Percentiles rank a stretch among this genome's conserved stretches.
Evolutionary conservation across 2,113 vertebrate genomes (phyloP).

Genomic region (Embiotoca jacksoni): DNA sequence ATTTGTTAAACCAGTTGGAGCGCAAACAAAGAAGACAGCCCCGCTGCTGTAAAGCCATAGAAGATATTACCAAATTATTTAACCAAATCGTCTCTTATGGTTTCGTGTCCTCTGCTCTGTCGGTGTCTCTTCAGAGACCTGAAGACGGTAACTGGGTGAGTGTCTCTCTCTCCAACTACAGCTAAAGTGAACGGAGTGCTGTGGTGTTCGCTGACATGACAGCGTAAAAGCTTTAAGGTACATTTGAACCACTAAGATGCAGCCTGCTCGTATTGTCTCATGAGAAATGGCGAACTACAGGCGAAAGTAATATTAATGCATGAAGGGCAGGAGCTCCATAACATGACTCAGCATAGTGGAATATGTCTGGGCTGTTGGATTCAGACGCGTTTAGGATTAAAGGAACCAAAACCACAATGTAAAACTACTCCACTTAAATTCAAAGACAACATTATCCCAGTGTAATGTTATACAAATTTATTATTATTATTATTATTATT

Average conservation of each 20-base stretch:
- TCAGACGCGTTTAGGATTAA: background rate
- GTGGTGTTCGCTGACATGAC: conserved; percentile 24
- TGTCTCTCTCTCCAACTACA: background rate
- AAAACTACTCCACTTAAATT: background rate
- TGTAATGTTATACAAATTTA: no score
- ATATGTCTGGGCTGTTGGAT: background rate
- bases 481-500: no score
- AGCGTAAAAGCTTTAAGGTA: background rate
- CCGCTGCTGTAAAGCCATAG: background rate
- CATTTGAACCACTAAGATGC: background rate
- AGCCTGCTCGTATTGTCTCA: background rate
- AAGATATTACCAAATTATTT: background rate
- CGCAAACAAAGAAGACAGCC: conserved; percentile 10
- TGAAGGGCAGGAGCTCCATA: background rate
- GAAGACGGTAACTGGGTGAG: conserved; percentile 17
- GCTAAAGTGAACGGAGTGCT: background rate
- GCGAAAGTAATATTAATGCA: background rate
- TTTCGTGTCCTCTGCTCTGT: background rate
- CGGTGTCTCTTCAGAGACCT: background rate
- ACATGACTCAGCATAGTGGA: background rate
- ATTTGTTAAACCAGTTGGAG: background rate
- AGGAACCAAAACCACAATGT: background rate
- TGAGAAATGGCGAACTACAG: background rate
- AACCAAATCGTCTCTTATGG: background rate
- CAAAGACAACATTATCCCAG: no score